Conservation (phyloP, 2,797 vertebrate species). For the Nyctalus aviator region DNA sequence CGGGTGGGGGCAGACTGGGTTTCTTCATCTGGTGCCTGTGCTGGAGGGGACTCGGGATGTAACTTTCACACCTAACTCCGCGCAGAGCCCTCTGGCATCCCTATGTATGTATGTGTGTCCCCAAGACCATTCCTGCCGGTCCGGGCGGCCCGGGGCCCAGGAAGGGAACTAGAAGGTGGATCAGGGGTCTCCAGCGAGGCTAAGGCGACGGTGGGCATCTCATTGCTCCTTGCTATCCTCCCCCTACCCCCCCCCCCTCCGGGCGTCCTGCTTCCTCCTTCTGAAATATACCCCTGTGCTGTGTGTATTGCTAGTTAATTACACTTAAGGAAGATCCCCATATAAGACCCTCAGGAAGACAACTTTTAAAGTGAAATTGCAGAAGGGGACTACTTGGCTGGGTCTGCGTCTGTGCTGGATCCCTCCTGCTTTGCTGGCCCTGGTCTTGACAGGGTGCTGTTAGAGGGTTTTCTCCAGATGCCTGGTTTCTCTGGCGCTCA, state of each 20-base stretch:
- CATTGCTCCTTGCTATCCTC: background rate
- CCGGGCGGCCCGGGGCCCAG: background rate
- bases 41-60: background rate
- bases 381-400: background rate
- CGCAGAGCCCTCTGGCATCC: background rate
- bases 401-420: background rate
- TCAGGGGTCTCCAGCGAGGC: background rate
- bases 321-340: background rate
- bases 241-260: background rate
- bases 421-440: background rate
- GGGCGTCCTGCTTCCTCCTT: background rate
- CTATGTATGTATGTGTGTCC: background rate
- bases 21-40: background rate
- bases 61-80: conserved; percentile 60
- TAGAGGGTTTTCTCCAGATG: background rate
- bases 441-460: background rate
- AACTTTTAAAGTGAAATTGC: conserved; percentile 50
- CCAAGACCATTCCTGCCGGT: background rate
- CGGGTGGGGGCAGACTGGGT: background rate
- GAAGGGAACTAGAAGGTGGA: background rate
- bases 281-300: too few species aligned
- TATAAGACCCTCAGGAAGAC: conserved; percentile 18
- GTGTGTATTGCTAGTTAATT: background rate
- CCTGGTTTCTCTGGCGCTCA: background rate
- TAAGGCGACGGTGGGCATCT: background rate